phyloP scores from a whole-genome alignment of 1,140 invertebrate species.

The Bombus huntii region DNA sequence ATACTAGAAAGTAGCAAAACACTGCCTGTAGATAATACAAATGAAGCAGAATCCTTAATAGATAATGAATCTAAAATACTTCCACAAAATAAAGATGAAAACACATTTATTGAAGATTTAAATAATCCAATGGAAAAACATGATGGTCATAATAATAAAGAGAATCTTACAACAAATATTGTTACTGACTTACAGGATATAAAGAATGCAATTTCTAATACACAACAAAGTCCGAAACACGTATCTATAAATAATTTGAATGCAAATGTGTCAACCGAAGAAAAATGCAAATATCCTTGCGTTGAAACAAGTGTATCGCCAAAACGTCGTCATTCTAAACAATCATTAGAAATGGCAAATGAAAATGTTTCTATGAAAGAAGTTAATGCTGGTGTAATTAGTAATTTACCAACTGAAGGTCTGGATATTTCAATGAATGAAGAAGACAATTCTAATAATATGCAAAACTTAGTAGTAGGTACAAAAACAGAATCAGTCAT shows the following conservation, averaged over 20 bases:
- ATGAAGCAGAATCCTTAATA: neutral
- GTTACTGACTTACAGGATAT: neutral
- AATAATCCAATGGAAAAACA: conserved; percentile 20
- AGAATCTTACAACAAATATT: conserved; percentile 55
- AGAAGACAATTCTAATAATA: conserved; percentile 17
- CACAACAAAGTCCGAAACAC: conserved; percentile 1
- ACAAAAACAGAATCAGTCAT: conserved; percentile 1
- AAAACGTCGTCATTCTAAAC: conserved; percentile 1
- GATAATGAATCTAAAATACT: neutral
- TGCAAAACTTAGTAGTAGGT: neutral
- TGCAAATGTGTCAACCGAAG: conserved; percentile 11
- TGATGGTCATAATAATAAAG: conserved; percentile 60
- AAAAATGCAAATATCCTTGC: conserved; percentile 22
- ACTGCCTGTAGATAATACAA: neutral
- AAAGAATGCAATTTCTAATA: neutral
- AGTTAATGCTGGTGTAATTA: neutral
- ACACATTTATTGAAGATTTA: conserved; percentile 40
- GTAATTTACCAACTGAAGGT: neutral
- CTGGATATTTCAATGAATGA: neutral
- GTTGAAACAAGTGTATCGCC: neutral
- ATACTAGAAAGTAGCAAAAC: neutral
- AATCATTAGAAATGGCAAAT: conserved; percentile 21
- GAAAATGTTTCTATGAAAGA: conserved; percentile 3
- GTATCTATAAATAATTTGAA: neutral
- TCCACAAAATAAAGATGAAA: conserved; percentile 11